phyloP scores from a whole-genome alignment of 2,797 vertebrate species.

The Alfaro cultratus region DNA sequence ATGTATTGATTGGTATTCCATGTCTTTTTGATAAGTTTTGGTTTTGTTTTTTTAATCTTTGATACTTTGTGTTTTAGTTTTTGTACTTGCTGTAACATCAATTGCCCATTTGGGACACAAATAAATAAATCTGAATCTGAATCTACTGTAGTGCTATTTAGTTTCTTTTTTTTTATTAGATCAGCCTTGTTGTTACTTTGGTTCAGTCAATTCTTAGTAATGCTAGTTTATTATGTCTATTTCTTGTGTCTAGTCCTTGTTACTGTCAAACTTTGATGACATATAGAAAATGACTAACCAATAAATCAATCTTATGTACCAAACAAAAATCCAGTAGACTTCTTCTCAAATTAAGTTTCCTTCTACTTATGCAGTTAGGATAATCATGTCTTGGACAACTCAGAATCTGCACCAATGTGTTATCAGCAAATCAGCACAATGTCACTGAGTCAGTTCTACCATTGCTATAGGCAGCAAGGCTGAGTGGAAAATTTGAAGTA shows the following conservation, averaged over 20 bases:
- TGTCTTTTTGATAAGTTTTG: too few species aligned
- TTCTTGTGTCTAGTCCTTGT: neutral
- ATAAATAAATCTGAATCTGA: too few species aligned
- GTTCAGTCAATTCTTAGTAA: too few species aligned
- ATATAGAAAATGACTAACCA: neutral
- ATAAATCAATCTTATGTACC: neutral
- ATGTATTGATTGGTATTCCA: too few species aligned
- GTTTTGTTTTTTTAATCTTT: too few species aligned
- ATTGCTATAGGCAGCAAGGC: neutral
- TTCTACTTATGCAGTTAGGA: neutral
- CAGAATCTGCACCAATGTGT: neutral
- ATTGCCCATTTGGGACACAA: too few species aligned
- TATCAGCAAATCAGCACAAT: neutral
- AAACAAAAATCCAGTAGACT: neutral
- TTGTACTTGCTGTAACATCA: too few species aligned
- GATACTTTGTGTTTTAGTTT: too few species aligned
- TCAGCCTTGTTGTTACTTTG: too few species aligned
- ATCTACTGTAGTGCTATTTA: too few species aligned
- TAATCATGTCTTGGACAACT: neutral
- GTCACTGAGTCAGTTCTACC: neutral
- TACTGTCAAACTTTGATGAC: neutral
- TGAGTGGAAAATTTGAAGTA: conserved; percentile 48
- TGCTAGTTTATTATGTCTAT: too few species aligned
- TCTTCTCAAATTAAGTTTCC: neutral
- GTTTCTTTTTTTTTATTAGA: too few species aligned